phyloP scores from a whole-genome alignment of 2,797 vertebrate genomes.

The Margarornis squamiger region DNA sequence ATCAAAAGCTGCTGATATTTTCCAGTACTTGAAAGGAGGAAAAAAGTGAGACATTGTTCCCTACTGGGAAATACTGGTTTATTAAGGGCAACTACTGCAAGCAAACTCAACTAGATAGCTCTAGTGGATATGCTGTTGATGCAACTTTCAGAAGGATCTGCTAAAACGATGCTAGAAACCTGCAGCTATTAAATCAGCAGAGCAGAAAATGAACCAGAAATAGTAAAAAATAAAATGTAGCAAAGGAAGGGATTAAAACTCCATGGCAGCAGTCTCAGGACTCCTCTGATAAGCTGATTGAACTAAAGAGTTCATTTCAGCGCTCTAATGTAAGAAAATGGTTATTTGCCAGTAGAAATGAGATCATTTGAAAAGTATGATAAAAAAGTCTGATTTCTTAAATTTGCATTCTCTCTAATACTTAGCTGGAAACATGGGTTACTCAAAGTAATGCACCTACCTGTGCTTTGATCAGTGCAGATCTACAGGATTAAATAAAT shows the following conservation, averaged over 20 bases:
- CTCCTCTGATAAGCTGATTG: constrained; percentile 51
- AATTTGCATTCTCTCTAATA: not conserved
- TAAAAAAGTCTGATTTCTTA: not conserved
- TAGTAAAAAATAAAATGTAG: constrained; percentile 18
- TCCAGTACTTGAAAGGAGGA: not conserved
- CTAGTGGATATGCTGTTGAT: not conserved
- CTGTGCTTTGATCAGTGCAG: not conserved
- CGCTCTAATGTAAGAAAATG: constrained; percentile 4
- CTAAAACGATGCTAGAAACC: constrained; percentile 27
- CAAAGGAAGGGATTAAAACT: constrained; percentile 47
- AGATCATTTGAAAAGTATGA: constrained; percentile 17
- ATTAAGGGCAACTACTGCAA: not conserved
- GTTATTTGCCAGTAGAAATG: constrained; percentile 43
- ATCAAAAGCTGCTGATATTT: not conserved
- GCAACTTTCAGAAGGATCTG: constrained; percentile 40
- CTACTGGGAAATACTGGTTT: not conserved
- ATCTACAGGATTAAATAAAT: not conserved
- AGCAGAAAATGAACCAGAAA: constrained; percentile 70
- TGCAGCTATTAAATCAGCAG: constrained; percentile 61
- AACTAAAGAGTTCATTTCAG: constrained; percentile 28
- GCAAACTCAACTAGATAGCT: not conserved
- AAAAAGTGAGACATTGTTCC: not conserved
- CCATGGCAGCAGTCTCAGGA: constrained; percentile 53
- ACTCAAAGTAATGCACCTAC: not conserved
- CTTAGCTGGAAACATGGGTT: not conserved